Conservation (phyloP, 2,888 invertebrate species). For the Drosophila paranaensis region DNA sequence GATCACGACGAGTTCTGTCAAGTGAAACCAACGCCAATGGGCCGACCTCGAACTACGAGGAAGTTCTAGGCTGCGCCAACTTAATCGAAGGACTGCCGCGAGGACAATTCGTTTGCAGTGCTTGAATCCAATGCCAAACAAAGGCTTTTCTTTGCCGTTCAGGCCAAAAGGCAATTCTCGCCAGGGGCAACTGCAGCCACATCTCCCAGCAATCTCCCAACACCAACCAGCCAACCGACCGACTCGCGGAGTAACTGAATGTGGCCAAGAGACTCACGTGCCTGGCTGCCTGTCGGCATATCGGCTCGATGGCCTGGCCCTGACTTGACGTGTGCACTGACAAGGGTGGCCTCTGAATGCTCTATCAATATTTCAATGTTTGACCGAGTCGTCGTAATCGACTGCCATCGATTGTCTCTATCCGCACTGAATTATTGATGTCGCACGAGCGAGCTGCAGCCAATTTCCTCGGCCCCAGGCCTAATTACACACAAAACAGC, state of each 20-base stretch:
- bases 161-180: conserved; percentile 18
- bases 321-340: conserved; percentile 26
- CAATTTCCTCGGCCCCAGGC: conserved; percentile 16
- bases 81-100: conserved; percentile 35
- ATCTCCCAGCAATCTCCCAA: not conserved
- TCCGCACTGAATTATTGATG: conserved; percentile 68
- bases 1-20: not conserved
- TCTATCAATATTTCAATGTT: conserved; percentile 69
- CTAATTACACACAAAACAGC: conserved; percentile 53
- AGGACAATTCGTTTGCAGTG: conserved; percentile 27
- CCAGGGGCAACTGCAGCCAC: conserved; percentile 28
- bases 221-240: conserved; percentile 1
- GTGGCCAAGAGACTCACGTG: conserved; percentile 57
- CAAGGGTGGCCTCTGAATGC: not conserved
- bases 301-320: conserved; percentile 13
- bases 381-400: conserved; percentile 69
- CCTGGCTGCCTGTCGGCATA: not conserved
- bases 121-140: conserved; percentile 38
- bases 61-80: conserved; percentile 3
- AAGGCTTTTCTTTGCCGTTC: conserved; percentile 9
- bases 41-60: conserved; percentile 54
- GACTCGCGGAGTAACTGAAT: conserved; percentile 54
- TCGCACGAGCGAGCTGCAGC: conserved; percentile 20
- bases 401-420: conserved; percentile 68
- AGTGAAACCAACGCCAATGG: not conserved